Percentiles rank a stretch among this genome's conserved stretches.
Conservation (phyloP, 2,888 invertebrate species). For the Callinectes sapidus region DNA sequence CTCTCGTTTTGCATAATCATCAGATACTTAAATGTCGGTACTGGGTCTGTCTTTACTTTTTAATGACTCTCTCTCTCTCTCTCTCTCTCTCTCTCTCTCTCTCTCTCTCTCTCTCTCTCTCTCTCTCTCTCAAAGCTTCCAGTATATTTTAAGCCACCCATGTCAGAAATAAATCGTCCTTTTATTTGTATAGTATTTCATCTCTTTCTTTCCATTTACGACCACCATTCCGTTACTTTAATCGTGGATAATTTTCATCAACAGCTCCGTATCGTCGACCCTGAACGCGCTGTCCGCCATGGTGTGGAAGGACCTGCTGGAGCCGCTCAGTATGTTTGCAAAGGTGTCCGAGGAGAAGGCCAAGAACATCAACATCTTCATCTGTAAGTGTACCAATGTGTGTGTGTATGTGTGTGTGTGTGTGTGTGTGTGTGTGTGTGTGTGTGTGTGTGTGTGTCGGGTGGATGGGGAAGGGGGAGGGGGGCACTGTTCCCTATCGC, state of each 20-base stretch:
- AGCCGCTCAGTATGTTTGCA: neutral
- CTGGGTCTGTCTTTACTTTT: too few species aligned
- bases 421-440: slow-evolving; percentile 22
- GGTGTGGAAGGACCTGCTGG: slow-evolving; percentile 53
- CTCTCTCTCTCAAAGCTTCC: neutral
- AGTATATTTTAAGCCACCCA: too few species aligned
- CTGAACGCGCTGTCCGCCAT: slow-evolving; percentile 51
- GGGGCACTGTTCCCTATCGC: neutral
- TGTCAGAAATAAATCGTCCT: too few species aligned
- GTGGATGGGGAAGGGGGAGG: neutral
- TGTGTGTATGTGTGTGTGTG: slow-evolving; percentile 2
- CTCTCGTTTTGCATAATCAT: too few species aligned
- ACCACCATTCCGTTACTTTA: too few species aligned
- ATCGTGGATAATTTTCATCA: neutral
- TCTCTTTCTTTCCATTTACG: too few species aligned
- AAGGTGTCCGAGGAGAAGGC: neutral
- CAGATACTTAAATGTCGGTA: too few species aligned
- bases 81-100: neutral
- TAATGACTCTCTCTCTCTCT: neutral
- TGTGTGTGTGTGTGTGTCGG: too few species aligned
- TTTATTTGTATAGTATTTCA: too few species aligned
- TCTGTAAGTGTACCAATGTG: slow-evolving; percentile 37
- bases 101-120: slow-evolving; percentile 1
- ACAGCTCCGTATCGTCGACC: slow-evolving; percentile 54
- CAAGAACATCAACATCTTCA: slow-evolving; percentile 41